Evolutionary conservation across 2,113 vertebrate genomes (phyloP), one percentile per base, ranked within the genome.

Genomic region (Lepidothrix coronata): DNA sequence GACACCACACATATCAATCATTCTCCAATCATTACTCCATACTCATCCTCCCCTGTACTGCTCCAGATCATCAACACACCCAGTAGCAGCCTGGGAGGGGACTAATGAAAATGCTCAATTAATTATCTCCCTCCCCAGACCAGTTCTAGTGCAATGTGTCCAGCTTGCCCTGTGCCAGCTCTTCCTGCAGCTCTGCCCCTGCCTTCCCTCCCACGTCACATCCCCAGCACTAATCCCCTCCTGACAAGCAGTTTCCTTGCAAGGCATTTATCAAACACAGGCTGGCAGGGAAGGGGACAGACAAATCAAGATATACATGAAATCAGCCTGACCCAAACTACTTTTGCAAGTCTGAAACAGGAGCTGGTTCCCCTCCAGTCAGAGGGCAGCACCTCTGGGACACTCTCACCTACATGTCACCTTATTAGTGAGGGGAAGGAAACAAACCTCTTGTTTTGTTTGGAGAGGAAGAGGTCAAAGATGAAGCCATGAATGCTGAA

Each of bases 271-370:
- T 8, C 88, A 59, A 76, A 28, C 41, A 9, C 66, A 20, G 74
- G 19, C 62, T 85, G 88, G 46, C 51, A 85, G 28, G 43, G 28
- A 82, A 62, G 14, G 39, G 22, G 78, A 41, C 66, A 95, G 68
- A 52, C 16, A 27, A 52, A 68, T 10, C 30, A 12, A 86, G 55
- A 25, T 3, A 5, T 0, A 5, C 0, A 0, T 0, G 24, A 66
- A 49, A 66, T 54, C 0, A 62, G 39, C 31, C 19, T 5, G 51
- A 24, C 12, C 13, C 24, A 12, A n/a, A 33, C 1, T n/a, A 3
- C 43, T 49, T 41, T 1, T 28, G 67, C 44, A 30, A 43, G 76
- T 22, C 27, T 14, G 48, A 74, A 82, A 51, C 4, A 1, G 52
- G 65, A 73, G 58, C 33, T 16, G 52, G 4, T 82, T 78, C 41